phyloP scores from a whole-genome alignment of 1,140 invertebrate species.

The Dufourea novaeangliae region DNA sequence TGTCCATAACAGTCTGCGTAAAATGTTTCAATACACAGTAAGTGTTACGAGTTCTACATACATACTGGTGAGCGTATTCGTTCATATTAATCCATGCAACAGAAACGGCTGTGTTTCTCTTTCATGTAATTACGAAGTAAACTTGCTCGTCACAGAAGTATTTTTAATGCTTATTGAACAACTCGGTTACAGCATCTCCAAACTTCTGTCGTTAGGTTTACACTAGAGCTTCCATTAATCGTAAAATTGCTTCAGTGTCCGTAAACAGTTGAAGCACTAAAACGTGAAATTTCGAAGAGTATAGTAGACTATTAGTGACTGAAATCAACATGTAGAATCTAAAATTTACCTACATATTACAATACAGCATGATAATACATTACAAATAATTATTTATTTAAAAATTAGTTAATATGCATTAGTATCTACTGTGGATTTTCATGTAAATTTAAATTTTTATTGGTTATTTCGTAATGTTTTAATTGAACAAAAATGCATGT shows the following conservation, averaged over 20 bases:
- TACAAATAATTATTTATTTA: neutral
- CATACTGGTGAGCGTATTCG: neutral
- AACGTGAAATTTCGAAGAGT: neutral
- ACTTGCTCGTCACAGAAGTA: neutral
- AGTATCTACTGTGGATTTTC: too few relatives aligned
- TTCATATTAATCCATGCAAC: neutral
- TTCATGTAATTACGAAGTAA: neutral
- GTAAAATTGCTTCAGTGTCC: slow-evolving; percentile 3
- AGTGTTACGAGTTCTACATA: neutral
- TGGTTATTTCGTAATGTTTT: too few relatives aligned
- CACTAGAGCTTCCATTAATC: neutral
- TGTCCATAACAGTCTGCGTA: neutral
- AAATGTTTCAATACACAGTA: neutral
- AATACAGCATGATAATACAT: too few relatives aligned
- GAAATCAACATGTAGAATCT: neutral
- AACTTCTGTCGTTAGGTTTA: neutral
- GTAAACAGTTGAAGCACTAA: neutral
- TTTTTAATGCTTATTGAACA: neutral
- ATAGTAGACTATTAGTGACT: neutral
- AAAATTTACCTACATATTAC: neutral
- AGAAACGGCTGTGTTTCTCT: neutral
- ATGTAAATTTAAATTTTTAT: too few relatives aligned
- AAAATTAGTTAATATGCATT: too few relatives aligned
- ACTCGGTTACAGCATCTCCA: neutral
- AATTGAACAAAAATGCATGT: too few relatives aligned